phyloP scores from a whole-genome alignment of 2,797 vertebrate genomes.

The Falco concolor region DNA sequence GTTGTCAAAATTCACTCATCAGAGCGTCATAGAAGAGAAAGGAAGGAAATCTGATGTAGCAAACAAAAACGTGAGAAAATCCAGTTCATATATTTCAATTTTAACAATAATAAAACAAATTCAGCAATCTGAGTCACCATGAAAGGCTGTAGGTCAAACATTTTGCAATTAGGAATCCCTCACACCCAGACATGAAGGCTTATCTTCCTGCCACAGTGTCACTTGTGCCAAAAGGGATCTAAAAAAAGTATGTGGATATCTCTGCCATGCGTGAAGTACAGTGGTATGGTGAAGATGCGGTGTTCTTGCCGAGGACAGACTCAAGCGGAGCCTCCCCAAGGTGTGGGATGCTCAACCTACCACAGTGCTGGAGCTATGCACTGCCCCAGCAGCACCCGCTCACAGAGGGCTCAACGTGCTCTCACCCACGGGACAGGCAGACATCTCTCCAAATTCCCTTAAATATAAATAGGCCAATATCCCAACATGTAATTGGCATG shows the following conservation, averaged over 20 bases:
- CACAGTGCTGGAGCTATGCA: neutral
- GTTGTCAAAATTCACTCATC: neutral
- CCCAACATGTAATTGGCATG: neutral
- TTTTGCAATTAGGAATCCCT: neutral
- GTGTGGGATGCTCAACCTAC: neutral
- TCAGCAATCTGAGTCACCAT: neutral
- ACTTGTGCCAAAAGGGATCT: neutral
- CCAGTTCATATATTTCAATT: neutral
- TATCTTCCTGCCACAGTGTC: neutral
- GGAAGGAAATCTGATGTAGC: neutral
- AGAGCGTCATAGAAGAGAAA: neutral
- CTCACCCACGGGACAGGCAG: accelerated
- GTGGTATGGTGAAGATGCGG: neutral
- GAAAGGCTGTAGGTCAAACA: neutral
- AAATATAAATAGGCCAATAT: neutral
- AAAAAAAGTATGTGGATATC: neutral
- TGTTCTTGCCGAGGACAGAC: neutral
- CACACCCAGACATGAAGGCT: neutral
- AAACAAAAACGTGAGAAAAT: neutral
- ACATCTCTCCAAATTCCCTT: neutral
- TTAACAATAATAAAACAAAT: neutral
- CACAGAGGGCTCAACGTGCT: neutral
- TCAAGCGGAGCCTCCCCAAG: neutral
- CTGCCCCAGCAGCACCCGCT: neutral
- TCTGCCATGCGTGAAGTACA: accelerated